Percentiles rank a stretch among this genome's conserved stretches.
Conservation (phyloP, 2,888 invertebrate genomes). For the Pinctada fucata region DNA sequence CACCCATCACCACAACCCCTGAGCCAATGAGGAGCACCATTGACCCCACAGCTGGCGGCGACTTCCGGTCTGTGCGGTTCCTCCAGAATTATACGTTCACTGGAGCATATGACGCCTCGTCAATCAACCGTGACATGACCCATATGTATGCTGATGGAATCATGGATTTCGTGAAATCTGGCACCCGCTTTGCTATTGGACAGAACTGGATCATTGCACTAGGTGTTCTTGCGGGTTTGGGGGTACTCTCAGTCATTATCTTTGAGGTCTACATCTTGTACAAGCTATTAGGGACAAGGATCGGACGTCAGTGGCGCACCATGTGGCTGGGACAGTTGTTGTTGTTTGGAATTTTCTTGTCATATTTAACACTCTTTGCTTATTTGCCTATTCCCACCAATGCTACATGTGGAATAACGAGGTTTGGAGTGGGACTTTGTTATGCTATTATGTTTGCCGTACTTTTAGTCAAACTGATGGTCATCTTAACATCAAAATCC, state of each 20-base stretch:
- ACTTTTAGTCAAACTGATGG: conserved; percentile 94
- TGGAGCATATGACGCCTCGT: conserved; percentile 49
- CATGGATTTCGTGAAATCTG: conserved; percentile 30
- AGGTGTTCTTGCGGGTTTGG: conserved; percentile 88
- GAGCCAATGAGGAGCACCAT: conserved; percentile 32
- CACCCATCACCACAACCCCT: conserved; percentile 37
- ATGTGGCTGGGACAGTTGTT: conserved; percentile 78
- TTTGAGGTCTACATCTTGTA: conserved; percentile 93
- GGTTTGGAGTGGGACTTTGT: conserved; percentile 77
- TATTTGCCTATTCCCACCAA: conserved; percentile 76
- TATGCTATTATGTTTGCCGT: conserved; percentile 91
- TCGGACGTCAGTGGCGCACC: conserved; percentile 69
- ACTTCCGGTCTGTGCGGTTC: conserved; percentile 46
- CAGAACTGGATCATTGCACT: conserved; percentile 90
- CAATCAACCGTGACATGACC: conserved; percentile 7
- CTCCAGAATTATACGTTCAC: conserved; percentile 60
- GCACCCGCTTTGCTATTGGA: conserved; percentile 59
- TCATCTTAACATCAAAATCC: conserved; percentile 92
- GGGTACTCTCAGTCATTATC: conserved; percentile 89
- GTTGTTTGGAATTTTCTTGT: conserved; percentile 77
- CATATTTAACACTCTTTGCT: conserved; percentile 77
- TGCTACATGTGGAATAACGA: conserved; percentile 77
- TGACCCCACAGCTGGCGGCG: conserved; percentile 44
- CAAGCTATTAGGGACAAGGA: conserved; percentile 84
- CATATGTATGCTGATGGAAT: conserved; percentile 15